Conservation (phyloP, 1,140 invertebrate genomes). For the Mercenaria mercenaria region DNA sequence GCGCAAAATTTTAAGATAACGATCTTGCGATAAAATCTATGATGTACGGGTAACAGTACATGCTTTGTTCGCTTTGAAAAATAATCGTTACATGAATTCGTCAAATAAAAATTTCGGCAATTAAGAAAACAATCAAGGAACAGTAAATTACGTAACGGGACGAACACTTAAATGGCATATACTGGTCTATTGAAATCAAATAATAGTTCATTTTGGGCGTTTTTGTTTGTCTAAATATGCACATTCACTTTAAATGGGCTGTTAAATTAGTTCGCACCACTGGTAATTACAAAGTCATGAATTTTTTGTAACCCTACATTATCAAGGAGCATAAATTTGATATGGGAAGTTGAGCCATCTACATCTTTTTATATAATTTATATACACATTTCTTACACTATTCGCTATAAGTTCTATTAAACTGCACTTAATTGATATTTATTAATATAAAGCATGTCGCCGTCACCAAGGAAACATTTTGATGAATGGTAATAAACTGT, state of each 20-base stretch:
- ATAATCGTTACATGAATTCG: neutral
- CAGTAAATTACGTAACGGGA: neutral
- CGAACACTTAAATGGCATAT: neutral
- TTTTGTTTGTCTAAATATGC: neutral
- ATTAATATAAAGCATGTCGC: too few relatives aligned
- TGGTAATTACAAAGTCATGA: neutral
- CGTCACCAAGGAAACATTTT: too few relatives aligned
- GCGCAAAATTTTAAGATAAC: neutral
- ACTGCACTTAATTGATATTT: too few relatives aligned
- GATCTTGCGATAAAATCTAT: neutral
- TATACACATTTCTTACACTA: too few relatives aligned
- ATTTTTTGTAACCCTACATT: neutral
- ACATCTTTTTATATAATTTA: too few relatives aligned
- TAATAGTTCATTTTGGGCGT: constrained; percentile 9
- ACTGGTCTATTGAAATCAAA: neutral
- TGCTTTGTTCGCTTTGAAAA: neutral
- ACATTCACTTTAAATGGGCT: neutral
- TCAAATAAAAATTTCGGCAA: neutral
- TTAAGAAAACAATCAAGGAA: constrained; percentile 9
- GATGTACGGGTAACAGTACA: neutral
- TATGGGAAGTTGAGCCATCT: neutral
- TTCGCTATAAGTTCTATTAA: too few relatives aligned
- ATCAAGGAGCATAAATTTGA: neutral
- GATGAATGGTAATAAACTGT: too few relatives aligned
- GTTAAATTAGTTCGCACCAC: neutral